Evolutionary conservation across 2,113 vertebrate genomes (phyloP), one percentile per base, ranked within the genome.

Genomic region (Amazona vittata): DNA sequence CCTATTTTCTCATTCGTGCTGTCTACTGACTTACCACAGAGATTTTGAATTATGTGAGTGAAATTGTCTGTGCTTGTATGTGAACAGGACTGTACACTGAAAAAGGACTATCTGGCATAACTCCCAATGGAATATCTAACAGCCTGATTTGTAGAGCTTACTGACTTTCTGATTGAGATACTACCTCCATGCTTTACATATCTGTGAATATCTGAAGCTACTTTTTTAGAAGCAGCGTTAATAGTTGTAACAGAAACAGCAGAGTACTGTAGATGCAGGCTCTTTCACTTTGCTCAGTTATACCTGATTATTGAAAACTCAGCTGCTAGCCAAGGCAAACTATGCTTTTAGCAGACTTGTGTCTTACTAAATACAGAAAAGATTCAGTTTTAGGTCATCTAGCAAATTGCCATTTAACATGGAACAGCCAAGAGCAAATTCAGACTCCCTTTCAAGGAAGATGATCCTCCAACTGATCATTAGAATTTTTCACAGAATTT

Each of bases 381-480:
- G 11, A 17, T 15, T 55, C 10, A 6, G 3, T 59, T 78, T 91
- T 46, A 37, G 2, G 9, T 59, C 19, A 63, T 52, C 10, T 41
- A 4, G 4, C 1, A 90, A 81, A 44, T 8, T 57, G 17, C 14
- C 22, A 28, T 69, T 81, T 77, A 70, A 67, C 14, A 39, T 16
- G 44, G 18, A 87, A 67, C 3, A 70, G 9, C 15, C 13, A 63
- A 78, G 53, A 93, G 31, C 4, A 37, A 86, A 83, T 28, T 16
- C 12, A 77, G 25, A n/a, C 5, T 41, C 5, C 5, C 6, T 65
- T 63, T 70, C 28, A 63, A 63, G 26, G 15, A 75, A 75, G 15
- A 9, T 0, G 0, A 25, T 78, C 21, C 7, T 74, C 15, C 31
- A 47, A 13, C 2, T 81, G 24, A 6, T 65, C 8, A 9, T 21